These are phyloP conservation scores for Pundamilia nyererei DNA, from an alignment of 2,113 vertebrate species.

Conservation along the genomic window DNA sequence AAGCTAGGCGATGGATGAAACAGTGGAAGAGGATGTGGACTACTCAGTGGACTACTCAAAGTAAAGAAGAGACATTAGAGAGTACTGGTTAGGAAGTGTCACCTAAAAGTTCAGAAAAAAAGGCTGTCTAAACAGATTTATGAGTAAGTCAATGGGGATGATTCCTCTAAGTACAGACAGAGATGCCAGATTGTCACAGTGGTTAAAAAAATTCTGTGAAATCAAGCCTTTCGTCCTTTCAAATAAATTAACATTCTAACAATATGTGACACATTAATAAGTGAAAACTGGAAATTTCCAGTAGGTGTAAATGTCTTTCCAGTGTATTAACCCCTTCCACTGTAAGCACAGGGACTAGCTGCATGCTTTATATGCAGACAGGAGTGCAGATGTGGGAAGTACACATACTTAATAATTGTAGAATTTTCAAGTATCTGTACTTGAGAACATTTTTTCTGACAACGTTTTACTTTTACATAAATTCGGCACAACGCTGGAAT, in stretches of 20 bases:
- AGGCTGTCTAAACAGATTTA: neutral
- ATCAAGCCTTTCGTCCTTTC: neutral
- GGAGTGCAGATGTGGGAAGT: neutral
- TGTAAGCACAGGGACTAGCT: neutral
- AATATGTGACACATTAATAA: neutral
- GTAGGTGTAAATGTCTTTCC: neutral
- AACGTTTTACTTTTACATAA: neutral
- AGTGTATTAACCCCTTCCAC: neutral
- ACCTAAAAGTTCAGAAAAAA: neutral
- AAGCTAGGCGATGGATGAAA: neutral
- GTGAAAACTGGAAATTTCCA: neutral
- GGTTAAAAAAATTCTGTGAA: neutral
- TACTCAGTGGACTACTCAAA: neutral
- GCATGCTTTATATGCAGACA: neutral
- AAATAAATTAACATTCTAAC: neutral
- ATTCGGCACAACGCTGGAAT: neutral
- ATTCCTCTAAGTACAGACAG: neutral
- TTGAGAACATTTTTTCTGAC: neutral
- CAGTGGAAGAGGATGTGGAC: neutral
- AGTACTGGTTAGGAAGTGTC: neutral
- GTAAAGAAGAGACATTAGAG: neutral
- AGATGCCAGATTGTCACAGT: neutral
- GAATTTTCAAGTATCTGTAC: neutral
- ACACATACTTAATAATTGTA: neutral
- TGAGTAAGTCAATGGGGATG: neutral